Conservation (phyloP, 2,113 vertebrate species). For the Hoplias malabaricus region DNA sequence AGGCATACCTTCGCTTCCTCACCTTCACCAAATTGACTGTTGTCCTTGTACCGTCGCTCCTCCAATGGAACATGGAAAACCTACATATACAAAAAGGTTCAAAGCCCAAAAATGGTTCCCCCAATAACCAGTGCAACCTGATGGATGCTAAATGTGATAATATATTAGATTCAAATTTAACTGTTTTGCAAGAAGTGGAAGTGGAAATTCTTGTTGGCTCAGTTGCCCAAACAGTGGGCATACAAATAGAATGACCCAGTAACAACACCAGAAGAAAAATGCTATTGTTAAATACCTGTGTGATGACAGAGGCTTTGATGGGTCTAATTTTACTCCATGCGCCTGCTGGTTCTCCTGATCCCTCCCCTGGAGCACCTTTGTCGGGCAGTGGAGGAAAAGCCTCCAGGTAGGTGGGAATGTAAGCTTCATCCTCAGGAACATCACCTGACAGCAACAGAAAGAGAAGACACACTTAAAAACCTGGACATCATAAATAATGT, state of each 20-base stretch:
- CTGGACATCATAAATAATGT: no score
- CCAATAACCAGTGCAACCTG: not conserved
- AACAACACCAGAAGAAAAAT: not conserved
- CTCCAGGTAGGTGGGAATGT: slow-evolving; percentile 77
- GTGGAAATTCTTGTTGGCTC: not conserved
- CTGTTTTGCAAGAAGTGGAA: no score
- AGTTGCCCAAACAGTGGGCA: not conserved
- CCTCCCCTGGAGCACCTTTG: slow-evolving; percentile 73
- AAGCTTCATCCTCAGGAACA: slow-evolving; percentile 75
- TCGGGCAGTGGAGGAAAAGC: slow-evolving; percentile 78
- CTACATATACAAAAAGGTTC: slow-evolving; percentile 49
- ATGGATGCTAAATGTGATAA: not conserved
- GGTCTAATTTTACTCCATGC: slow-evolving; percentile 77
- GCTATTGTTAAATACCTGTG: slow-evolving; percentile 67
- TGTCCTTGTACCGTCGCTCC: slow-evolving; percentile 81
- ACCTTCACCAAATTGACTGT: slow-evolving; percentile 80
- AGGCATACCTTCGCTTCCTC: slow-evolving; percentile 79
- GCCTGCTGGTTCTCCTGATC: slow-evolving; percentile 64
- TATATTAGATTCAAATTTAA: not conserved
- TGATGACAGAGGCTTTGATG: slow-evolving; percentile 77
- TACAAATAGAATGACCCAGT: not conserved
- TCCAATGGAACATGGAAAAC: slow-evolving; percentile 80
- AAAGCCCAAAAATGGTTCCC: not conserved
- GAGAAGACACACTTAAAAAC: not conserved
- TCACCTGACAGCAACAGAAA: slow-evolving; percentile 64